phyloP scores from a whole-genome alignment of 2,113 vertebrate genomes.

The Anser cygnoides region DNA sequence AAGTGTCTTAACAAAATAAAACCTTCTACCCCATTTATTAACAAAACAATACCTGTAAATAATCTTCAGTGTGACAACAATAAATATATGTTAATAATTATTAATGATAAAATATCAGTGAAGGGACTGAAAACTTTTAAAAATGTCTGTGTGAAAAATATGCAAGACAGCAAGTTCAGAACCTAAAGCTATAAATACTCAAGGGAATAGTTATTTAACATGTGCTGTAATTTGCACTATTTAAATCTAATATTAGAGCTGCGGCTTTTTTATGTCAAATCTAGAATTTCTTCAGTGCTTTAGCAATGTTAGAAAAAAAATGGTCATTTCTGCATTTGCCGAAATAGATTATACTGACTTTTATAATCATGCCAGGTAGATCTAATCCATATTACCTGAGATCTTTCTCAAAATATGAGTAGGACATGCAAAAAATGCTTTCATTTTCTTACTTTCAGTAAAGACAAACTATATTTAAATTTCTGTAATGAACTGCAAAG shows the following conservation, averaged over 20 bases:
- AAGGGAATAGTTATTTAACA: conserved; percentile 65
- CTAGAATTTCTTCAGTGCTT: conserved; percentile 5
- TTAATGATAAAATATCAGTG: neutral
- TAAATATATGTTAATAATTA: neutral
- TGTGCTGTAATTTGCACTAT: conserved; percentile 65
- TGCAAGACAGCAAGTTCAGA: conserved; percentile 35
- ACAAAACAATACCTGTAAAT: neutral
- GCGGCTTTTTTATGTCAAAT: conserved; percentile 62
- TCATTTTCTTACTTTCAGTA: conserved; percentile 2
- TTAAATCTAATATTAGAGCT: conserved; percentile 73
- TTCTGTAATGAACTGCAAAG: neutral
- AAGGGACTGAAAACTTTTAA: neutral
- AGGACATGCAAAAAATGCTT: conserved; percentile 15
- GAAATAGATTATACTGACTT: neutral
- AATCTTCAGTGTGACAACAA: neutral
- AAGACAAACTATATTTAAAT: conserved; percentile 44
- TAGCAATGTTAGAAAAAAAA: conserved; percentile 48
- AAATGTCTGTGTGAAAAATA: conserved; percentile 39
- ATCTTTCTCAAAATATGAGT: conserved; percentile 4
- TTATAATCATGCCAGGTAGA: conserved; percentile 11
- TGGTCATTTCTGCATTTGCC: conserved; percentile 51
- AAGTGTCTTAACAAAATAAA: neutral
- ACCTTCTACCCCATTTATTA: neutral
- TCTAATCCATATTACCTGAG: neutral
- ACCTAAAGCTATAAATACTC: conserved; percentile 63